A percentile compares a stretch with the other conserved stretches of the same genome.
Conservation (phyloP, 2,113 vertebrate species). For the Odontesthes bonariensis region DNA sequence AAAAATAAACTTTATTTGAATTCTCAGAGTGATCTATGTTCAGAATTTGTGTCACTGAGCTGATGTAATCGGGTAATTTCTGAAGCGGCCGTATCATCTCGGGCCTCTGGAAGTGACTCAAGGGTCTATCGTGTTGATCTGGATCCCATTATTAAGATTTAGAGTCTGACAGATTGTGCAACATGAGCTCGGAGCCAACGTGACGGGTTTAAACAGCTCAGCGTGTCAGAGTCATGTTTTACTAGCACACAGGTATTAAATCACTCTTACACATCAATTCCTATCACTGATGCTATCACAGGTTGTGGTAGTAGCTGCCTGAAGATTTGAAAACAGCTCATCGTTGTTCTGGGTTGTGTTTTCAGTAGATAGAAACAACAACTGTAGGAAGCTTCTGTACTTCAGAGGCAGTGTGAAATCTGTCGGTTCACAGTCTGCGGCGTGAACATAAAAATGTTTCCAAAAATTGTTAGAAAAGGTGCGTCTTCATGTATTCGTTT, state of each 20-base stretch:
- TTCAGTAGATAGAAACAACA: not conserved
- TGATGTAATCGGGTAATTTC: too few relatives aligned
- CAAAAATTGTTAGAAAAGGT: too few relatives aligned
- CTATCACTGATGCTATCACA: not conserved
- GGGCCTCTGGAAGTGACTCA: constrained; percentile 4
- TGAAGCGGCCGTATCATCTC: not conserved
- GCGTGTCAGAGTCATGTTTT: constrained; percentile 12
- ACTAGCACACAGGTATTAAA: constrained; percentile 15
- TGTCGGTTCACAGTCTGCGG: too few relatives aligned
- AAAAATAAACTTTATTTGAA: too few relatives aligned
- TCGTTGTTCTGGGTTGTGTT: constrained; percentile 2
- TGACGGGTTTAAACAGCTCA: constrained; percentile 29
- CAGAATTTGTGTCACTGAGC: too few relatives aligned
- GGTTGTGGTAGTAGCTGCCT: not conserved
- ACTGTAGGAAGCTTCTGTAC: too few relatives aligned
- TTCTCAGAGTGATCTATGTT: too few relatives aligned
- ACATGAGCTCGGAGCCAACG: not conserved
- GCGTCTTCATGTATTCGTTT: too few relatives aligned
- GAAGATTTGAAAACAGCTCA: not conserved
- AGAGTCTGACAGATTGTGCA: constrained; percentile 25
- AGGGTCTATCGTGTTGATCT: constrained; percentile 14
- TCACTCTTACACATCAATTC: not conserved
- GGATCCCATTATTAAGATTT: not conserved
- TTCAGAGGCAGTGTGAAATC: not conserved
- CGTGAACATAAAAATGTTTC: too few relatives aligned